phyloP scores from a whole-genome alignment of 2,113 vertebrate genomes.

The Pelecanoides urinatrix region DNA sequence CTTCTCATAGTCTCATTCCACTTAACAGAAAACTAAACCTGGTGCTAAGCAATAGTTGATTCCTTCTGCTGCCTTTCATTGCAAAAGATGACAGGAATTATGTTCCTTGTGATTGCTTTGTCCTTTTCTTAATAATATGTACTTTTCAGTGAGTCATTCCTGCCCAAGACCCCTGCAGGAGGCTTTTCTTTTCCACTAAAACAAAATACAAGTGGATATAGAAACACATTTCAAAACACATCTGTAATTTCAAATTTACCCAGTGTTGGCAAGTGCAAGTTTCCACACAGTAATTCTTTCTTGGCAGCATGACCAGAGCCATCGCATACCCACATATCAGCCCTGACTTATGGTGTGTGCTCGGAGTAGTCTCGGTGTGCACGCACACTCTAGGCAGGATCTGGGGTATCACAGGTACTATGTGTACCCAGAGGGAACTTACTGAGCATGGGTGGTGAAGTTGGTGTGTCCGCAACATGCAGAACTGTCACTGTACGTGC shows the following conservation, averaged over 20 bases:
- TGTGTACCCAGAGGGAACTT: background rate
- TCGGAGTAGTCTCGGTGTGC: background rate
- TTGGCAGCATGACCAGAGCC: background rate
- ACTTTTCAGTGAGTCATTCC: background rate
- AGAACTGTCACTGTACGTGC: background rate
- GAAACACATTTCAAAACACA: background rate
- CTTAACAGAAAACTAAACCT: background rate
- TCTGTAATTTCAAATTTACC: background rate
- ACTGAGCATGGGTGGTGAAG: background rate
- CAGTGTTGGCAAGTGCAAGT: background rate
- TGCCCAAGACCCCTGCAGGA: background rate
- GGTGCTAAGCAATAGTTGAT: background rate
- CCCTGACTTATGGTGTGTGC: background rate
- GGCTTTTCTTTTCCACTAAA: background rate
- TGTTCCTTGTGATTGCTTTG: background rate
- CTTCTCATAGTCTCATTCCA: background rate
- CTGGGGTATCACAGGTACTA: background rate
- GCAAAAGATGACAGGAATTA: background rate
- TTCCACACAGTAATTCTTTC: background rate
- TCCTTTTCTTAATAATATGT: background rate
- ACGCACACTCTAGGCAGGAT: too few relatives aligned
- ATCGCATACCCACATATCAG: background rate
- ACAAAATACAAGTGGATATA: background rate
- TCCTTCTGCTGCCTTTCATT: background rate
- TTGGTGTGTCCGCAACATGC: too few relatives aligned